A percentile compares a stretch with the other conserved stretches of the same genome.
These are phyloP conservation scores for Hipposideros armiger DNA, from an alignment of 2,113 vertebrate genomes.

Conservation along the genomic window DNA sequence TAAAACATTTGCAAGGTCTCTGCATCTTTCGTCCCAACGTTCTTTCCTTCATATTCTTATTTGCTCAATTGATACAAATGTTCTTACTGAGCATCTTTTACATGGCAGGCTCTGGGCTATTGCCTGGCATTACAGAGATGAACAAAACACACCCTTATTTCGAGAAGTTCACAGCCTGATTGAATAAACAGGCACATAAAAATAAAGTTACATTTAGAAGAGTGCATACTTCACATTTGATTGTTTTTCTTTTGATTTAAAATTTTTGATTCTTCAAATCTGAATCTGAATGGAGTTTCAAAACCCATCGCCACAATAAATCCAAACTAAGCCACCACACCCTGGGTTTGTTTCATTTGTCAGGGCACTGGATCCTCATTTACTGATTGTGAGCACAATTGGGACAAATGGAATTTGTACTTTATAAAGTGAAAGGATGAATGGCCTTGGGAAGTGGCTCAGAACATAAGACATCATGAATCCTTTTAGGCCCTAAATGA, in stretches of 20 bases:
- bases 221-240: constrained; percentile 2
- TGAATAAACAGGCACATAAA: background rate
- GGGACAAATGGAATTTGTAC: background rate
- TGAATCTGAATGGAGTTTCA: constrained; percentile 6
- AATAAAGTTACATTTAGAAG: constrained; percentile 11
- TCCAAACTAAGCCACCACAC: background rate
- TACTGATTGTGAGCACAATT: background rate
- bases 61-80: background rate
- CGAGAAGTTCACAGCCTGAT: background rate
- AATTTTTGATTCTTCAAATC: background rate
- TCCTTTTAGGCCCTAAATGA: background rate
- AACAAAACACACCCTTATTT: background rate
- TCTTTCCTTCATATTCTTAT: constrained; percentile 12
- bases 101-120: background rate
- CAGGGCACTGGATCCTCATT: background rate
- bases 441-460: background rate
- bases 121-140: background rate
- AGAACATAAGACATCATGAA: background rate
- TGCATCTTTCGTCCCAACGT: background rate
- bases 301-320: background rate
- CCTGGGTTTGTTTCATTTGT: background rate
- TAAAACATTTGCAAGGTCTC: background rate
- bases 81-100: background rate
- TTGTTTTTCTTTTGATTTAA: constrained; percentile 38
- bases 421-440: constrained; percentile 21